Conservation (phyloP, 2,113 vertebrate species). For the Canis aureus region DNA sequence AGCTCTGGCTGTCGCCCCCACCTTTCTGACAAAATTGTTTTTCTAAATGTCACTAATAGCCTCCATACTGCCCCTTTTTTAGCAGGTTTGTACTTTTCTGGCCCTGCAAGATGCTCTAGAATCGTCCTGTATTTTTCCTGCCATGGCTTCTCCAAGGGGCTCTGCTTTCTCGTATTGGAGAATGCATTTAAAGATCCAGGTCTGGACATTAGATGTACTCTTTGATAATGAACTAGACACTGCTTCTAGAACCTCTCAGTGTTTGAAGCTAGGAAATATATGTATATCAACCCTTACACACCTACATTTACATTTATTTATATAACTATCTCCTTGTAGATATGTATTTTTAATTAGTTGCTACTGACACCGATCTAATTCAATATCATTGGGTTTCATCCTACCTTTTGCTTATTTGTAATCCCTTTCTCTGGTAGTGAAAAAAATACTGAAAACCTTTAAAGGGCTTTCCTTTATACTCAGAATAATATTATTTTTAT, state of each 20-base stretch:
- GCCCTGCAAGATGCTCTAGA: not conserved
- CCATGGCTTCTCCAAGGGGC: not conserved
- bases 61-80: not conserved
- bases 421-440: not conserved
- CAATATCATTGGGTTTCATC: not conserved
- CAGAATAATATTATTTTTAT: not conserved
- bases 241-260: not conserved
- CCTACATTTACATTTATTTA: not conserved
- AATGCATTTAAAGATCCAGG: not conserved
- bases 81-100: not conserved
- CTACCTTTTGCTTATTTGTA: not conserved
- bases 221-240: not conserved
- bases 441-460: not conserved
- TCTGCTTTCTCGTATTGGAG: not conserved
- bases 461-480: not conserved
- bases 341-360: not conserved
- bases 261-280: not conserved
- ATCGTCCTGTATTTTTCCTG: not conserved
- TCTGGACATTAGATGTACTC: not conserved
- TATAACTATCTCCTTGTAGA: not conserved
- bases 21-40: not conserved
- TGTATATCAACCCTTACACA: not conserved
- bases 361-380: not conserved
- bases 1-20: not conserved
- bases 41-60: not conserved